These are phyloP conservation scores for Podilymbus podiceps DNA, from an alignment of 2,113 vertebrate species.

Conservation along the genomic window DNA sequence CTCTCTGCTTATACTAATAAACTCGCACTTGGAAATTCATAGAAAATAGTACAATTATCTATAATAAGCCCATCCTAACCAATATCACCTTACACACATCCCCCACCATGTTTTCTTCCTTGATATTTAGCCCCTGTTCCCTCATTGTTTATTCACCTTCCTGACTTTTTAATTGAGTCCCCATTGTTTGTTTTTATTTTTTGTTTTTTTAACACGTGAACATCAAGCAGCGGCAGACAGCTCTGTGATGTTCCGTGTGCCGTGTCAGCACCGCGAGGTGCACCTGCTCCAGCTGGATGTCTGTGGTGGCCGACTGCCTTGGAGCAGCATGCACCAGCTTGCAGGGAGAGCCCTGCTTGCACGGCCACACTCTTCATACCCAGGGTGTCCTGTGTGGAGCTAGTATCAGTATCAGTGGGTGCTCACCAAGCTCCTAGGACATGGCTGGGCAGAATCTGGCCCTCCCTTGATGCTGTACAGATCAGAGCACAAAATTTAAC, in stretches of 20 bases:
- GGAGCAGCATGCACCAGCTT: background rate
- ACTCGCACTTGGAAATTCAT: background rate
- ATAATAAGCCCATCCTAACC: background rate
- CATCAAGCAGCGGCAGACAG: background rate
- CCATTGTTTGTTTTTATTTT: background rate
- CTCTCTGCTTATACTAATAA: background rate
- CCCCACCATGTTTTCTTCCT: background rate
- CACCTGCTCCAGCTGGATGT: background rate
- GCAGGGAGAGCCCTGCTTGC: background rate
- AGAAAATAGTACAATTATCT: background rate
- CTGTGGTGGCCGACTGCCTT: background rate
- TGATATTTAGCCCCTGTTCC: background rate
- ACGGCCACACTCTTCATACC: background rate
- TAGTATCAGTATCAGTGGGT: background rate
- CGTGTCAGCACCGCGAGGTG: background rate
- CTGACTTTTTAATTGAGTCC: background rate
- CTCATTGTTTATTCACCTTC: background rate
- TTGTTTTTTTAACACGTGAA: background rate
- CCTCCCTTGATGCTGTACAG: background rate
- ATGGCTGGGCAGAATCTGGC: background rate
- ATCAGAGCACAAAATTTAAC: background rate
- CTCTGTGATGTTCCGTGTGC: rapidly evolving
- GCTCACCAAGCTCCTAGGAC: background rate
- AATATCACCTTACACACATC: background rate
- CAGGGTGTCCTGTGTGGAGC: background rate